These are phyloP conservation scores for Catagonus wagneri DNA, from an alignment of 2,113 vertebrate genomes.

Conservation along the genomic window DNA sequence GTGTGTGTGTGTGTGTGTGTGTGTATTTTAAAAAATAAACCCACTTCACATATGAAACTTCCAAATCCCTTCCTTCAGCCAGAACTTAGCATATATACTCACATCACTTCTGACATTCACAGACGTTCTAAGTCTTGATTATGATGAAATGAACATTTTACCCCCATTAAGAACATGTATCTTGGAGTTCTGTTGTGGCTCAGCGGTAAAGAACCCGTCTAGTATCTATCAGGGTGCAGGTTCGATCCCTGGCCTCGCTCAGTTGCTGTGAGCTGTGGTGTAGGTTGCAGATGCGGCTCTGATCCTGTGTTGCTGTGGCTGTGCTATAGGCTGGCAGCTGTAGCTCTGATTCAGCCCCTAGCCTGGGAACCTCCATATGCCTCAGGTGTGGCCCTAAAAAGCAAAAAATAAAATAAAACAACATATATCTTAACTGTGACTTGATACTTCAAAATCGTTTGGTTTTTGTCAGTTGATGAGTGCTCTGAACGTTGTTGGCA, in stretches of 20 bases:
- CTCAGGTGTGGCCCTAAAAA: no score
- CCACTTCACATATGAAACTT: neutral
- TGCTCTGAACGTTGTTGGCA: neutral
- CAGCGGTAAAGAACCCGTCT: no score
- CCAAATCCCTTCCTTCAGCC: neutral
- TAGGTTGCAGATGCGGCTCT: no score
- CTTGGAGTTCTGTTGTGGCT: neutral
- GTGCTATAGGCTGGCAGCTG: no score
- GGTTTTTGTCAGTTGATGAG: neutral
- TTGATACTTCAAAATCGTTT: neutral
- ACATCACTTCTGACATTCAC: neutral
- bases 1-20: neutral
- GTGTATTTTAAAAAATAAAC: neutral
- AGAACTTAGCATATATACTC: neutral
- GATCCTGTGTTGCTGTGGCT: no score
- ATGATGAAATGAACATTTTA: neutral
- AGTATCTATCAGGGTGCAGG: no score
- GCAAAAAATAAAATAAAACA: neutral
- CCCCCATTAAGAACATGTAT: neutral
- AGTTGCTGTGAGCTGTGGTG: no score
- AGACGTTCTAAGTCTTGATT: neutral
- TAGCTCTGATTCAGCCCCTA: no score
- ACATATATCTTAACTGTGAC: neutral
- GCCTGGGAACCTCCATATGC: no score
- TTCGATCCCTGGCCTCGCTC: no score